A percentile compares a stretch with the other conserved stretches of the same genome.
These are phyloP conservation scores for Hormaphis cornu DNA, from an alignment of 1,140 invertebrate genomes.

Conservation along the genomic window DNA sequence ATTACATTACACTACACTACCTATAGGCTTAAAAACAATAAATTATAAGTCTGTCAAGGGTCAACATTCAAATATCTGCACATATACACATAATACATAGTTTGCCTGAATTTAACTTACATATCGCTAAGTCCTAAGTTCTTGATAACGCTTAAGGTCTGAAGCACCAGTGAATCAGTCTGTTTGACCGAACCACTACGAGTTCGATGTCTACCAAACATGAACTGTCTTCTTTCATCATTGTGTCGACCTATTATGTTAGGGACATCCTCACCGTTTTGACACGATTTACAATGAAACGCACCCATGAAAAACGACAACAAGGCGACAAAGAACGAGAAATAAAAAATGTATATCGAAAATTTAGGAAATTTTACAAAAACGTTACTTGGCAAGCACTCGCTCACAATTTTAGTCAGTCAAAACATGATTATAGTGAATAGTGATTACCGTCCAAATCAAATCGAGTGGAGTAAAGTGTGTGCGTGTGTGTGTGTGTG, in stretches of 20 bases:
- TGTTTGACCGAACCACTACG: neutral
- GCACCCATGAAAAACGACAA: conserved; percentile 17
- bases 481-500: no score
- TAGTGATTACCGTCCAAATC: no score
- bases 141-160: conserved; percentile 17
- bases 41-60: no score
- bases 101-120: no score
- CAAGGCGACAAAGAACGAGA: no score
- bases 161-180: conserved; percentile 9
- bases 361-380: neutral
- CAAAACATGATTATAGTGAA: no score
- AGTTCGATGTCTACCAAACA: conserved; percentile 10
- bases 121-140: conserved; percentile 18
- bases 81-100: no score
- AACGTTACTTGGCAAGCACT: neutral
- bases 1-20: no score
- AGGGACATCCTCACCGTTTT: neutral
- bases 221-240: neutral
- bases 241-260: neutral
- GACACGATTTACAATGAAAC: conserved; percentile 28
- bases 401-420: no score
- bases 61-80: no score
- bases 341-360: neutral
- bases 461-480: no score
- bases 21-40: no score